These are phyloP conservation scores for Ooceraea biroi DNA, from an alignment of 1,140 invertebrate species.

Conservation along the genomic window DNA sequence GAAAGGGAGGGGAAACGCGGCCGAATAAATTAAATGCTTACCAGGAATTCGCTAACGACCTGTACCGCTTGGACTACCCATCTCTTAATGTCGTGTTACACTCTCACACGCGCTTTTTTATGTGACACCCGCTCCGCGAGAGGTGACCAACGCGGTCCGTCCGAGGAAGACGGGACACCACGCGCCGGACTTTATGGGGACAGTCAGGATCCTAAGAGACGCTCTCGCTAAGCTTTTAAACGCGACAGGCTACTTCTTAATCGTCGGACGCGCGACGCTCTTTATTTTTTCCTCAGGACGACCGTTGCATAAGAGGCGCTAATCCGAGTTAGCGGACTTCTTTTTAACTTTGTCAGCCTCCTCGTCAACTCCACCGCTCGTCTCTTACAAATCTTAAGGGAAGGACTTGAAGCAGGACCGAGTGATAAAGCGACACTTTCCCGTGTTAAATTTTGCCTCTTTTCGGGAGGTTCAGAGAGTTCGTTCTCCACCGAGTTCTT, in stretches of 20 bases:
- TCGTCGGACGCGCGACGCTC: neutral
- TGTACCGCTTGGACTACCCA: slow-evolving; percentile 62
- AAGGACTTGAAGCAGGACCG: no score
- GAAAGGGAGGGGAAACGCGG: slow-evolving; percentile 36
- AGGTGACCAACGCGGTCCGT: slow-evolving; percentile 34
- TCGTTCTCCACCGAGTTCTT: neutral
- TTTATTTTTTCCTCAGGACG: neutral
- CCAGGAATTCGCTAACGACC: slow-evolving; percentile 80
- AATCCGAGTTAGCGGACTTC: neutral
- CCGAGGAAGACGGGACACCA: slow-evolving; percentile 18
- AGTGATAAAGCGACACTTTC: no score
- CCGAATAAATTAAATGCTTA: slow-evolving; percentile 82
- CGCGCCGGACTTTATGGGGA: slow-evolving; percentile 26
- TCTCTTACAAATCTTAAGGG: no score
- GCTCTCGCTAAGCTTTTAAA: slow-evolving; percentile 23
- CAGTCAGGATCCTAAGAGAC: slow-evolving; percentile 7
- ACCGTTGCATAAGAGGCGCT: slow-evolving; percentile 11
- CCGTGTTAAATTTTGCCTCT: no score
- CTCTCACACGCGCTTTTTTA: slow-evolving; percentile 38
- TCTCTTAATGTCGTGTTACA: slow-evolving; percentile 70
- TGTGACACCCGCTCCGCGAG: slow-evolving; percentile 32
- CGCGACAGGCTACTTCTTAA: slow-evolving; percentile 28
- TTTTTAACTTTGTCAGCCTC: neutral
- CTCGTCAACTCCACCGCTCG: no score
- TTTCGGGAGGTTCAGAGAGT: no score